Evolutionary conservation across 2,113 vertebrate species (phyloP).

Genomic region (Saiga tatarica): DNA sequence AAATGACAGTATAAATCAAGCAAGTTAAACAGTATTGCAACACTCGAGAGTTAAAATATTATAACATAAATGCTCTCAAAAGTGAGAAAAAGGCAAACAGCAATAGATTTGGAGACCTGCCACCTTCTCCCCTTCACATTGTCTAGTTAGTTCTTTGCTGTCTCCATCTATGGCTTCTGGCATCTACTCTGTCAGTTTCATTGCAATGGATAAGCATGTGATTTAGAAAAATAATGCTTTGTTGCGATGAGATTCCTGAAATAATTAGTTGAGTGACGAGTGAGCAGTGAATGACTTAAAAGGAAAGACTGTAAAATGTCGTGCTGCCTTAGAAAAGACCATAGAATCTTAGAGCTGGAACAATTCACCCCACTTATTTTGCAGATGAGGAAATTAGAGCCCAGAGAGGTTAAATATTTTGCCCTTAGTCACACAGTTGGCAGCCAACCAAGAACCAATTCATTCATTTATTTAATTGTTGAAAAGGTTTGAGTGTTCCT

Average conservation of each 20-base stretch:
- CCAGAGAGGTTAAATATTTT: slow-evolving; percentile 65
- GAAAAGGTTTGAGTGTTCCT: not conserved
- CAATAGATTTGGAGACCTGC: not conserved
- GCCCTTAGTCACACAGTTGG: slow-evolving; percentile 33
- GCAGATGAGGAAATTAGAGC: slow-evolving; percentile 37
- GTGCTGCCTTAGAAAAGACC: not conserved
- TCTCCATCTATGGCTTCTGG: slow-evolving; percentile 16
- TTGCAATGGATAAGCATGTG: not conserved
- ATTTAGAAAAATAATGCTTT: slow-evolving; percentile 62
- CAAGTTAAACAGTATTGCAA: not conserved
- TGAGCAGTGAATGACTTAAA: slow-evolving; percentile 43
- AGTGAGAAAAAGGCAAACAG: not conserved
- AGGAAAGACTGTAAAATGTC: slow-evolving; percentile 41
- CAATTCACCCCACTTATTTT: not conserved
- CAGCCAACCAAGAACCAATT: slow-evolving; percentile 35
- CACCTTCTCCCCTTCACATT: not conserved
- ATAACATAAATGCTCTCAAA: not conserved
- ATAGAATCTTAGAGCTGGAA: slow-evolving; percentile 12
- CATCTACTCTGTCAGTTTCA: slow-evolving; percentile 5
- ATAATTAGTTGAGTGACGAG: slow-evolving; percentile 40
- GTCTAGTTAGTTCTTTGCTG: not conserved
- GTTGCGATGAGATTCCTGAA: slow-evolving; percentile 53
- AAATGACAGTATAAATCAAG: slow-evolving; percentile 18
- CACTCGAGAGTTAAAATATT: not conserved
- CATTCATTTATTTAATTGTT: slow-evolving; percentile 34